Evolutionary conservation across 2,113 vertebrate species (phyloP).

Genomic region (Cairina moschata): DNA sequence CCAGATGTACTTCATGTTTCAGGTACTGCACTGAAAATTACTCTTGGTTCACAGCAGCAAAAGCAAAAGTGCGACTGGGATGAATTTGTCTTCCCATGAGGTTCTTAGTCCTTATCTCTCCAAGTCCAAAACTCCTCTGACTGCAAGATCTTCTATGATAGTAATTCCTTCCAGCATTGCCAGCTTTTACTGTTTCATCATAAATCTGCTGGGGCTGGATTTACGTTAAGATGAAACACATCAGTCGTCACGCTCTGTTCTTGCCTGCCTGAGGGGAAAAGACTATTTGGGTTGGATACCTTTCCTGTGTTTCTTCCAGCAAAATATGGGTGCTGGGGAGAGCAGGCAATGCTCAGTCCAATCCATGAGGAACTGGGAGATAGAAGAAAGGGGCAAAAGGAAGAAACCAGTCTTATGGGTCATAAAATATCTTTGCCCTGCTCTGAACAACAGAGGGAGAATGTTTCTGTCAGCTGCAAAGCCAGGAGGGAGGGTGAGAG

Average conservation of each 20-base stretch:
- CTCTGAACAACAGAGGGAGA: background rate
- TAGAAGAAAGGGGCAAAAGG: background rate
- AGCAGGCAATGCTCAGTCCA: background rate
- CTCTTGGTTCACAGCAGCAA: background rate
- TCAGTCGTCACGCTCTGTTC: background rate
- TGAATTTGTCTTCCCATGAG: background rate
- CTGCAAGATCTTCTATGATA: background rate
- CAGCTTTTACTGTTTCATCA: background rate
- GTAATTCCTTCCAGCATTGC: background rate
- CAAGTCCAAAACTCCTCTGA: background rate
- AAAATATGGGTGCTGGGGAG: background rate
- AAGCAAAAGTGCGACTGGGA: background rate
- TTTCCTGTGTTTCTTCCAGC: background rate
- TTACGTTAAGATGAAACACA: background rate
- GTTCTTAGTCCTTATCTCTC: background rate
- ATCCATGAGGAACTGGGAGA: background rate
- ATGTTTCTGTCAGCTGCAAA: background rate
- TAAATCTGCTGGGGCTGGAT: background rate
- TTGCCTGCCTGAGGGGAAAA: background rate
- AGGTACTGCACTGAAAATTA: constrained; percentile 15
- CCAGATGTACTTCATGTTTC: background rate
- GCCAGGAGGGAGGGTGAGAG: background rate
- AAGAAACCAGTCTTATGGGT: background rate
- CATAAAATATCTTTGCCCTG: background rate
- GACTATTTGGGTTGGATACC: background rate